A percentile compares a stretch with the other conserved stretches of the same genome.
Conservation (phyloP, 2,113 vertebrate species). For the Potamarius usumacintae region DNA sequence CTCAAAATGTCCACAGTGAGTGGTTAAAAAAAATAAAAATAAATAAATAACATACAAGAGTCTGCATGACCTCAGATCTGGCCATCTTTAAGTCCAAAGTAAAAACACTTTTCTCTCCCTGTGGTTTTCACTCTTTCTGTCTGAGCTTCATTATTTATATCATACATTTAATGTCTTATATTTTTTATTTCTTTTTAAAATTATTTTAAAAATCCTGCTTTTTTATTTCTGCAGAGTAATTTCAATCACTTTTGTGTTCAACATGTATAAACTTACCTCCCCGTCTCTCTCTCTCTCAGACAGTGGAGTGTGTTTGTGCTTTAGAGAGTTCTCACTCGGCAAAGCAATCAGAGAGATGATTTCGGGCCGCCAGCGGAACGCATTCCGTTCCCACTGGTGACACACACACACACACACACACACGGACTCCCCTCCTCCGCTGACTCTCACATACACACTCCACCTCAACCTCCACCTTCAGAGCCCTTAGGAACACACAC, state of each 20-base stretch:
- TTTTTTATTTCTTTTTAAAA: background rate
- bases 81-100: background rate
- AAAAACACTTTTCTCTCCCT: background rate
- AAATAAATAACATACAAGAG: background rate
- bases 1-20: background rate
- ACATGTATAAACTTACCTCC: background rate
- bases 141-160: background rate
- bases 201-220: background rate
- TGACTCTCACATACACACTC: background rate
- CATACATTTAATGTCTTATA: background rate
- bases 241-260: background rate
- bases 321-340: slow-evolving; percentile 13
- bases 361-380: slow-evolving; percentile 12
- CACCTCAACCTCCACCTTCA: slow-evolving; percentile 11
- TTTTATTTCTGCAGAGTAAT: background rate
- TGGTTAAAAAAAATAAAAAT: background rate
- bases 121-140: background rate
- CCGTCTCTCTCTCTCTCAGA: too few relatives aligned
- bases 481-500: slow-evolving; percentile 12
- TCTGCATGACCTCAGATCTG: background rate
- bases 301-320: background rate
- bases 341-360: slow-evolving; percentile 22
- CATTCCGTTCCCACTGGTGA: slow-evolving; percentile 14
- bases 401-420: slow-evolving; percentile 14
- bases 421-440: background rate